phyloP scores from a whole-genome alignment of 2,113 vertebrate genomes.

The Nestor notabilis region DNA sequence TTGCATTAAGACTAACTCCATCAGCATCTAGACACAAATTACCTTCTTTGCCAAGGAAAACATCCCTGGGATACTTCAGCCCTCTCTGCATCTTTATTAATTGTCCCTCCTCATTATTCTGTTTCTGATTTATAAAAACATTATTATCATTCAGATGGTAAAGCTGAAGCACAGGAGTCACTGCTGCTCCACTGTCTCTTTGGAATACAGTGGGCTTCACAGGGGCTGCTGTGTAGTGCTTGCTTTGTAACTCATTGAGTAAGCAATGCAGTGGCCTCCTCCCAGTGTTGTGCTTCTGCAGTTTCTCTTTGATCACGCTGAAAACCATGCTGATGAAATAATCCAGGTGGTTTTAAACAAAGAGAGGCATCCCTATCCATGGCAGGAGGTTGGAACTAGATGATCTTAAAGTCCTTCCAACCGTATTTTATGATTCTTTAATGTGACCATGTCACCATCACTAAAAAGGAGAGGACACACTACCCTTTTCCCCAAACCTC shows the following conservation, averaged over 20 bases:
- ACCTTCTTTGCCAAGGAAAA: background rate
- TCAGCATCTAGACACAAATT: background rate
- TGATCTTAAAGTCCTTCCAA: background rate
- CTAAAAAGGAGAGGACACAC: background rate
- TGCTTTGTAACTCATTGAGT: no score
- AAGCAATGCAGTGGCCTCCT: background rate
- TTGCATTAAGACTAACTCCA: background rate
- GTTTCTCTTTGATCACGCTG: background rate
- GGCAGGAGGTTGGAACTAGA: background rate
- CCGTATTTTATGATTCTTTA: background rate
- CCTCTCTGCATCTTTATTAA: background rate
- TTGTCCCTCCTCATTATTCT: background rate
- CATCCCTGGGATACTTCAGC: background rate
- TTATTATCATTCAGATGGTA: background rate
- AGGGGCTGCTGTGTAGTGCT: background rate
- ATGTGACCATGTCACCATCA: background rate
- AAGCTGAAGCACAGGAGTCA: background rate
- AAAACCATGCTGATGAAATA: background rate
- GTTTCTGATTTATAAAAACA: background rate
- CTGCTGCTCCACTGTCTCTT: background rate
- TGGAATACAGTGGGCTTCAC: background rate
- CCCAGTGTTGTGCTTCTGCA: background rate
- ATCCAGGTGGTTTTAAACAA: background rate
- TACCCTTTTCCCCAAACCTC: background rate
- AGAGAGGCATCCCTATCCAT: background rate